These are phyloP conservation scores for Heterodera carotae DNA, from an alignment of 1,140 invertebrate species.

Conservation along the genomic window DNA sequence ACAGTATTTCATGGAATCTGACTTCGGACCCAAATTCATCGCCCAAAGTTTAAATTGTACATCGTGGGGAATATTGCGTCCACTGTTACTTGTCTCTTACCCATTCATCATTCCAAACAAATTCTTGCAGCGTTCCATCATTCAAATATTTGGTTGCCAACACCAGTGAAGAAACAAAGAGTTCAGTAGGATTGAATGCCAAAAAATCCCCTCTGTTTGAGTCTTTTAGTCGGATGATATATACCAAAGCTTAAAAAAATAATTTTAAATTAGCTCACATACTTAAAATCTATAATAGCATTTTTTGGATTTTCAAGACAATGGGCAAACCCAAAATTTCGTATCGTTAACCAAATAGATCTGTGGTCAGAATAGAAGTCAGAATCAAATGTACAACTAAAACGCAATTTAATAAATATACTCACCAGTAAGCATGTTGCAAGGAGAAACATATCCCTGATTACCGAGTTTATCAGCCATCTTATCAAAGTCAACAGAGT, in stretches of 20 bases:
- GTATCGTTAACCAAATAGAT: no score
- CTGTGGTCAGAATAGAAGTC: no score
- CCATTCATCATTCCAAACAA: slow-evolving; percentile 60
- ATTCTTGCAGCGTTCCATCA: slow-evolving; percentile 53
- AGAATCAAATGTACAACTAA: no score
- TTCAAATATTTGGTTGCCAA: slow-evolving; percentile 60
- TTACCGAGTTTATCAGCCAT: slow-evolving; percentile 3
- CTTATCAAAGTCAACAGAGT: slow-evolving; percentile 21
- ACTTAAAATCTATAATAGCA: no score
- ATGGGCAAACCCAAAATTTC: no score
- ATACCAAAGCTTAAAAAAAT: slow-evolving; percentile 57
- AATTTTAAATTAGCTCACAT: no score
- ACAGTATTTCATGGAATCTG: no score
- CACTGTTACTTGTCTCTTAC: background rate
- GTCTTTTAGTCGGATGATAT: slow-evolving; percentile 54
- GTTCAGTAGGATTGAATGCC: slow-evolving; percentile 51
- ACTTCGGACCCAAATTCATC: no score
- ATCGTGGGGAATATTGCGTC: no score
- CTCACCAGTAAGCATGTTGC: slow-evolving; percentile 11
- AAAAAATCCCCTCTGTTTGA: slow-evolving; percentile 45
- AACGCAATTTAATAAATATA: no score
- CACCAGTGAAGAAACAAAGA: slow-evolving; percentile 58
- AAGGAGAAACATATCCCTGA: slow-evolving; percentile 16
- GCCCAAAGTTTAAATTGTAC: no score
- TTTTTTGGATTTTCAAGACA: no score